A percentile compares a stretch with the other conserved stretches of the same genome.
Conservation (phyloP, 64 coral and sea anemone species). For the Exaiptasia diaphana region DNA sequence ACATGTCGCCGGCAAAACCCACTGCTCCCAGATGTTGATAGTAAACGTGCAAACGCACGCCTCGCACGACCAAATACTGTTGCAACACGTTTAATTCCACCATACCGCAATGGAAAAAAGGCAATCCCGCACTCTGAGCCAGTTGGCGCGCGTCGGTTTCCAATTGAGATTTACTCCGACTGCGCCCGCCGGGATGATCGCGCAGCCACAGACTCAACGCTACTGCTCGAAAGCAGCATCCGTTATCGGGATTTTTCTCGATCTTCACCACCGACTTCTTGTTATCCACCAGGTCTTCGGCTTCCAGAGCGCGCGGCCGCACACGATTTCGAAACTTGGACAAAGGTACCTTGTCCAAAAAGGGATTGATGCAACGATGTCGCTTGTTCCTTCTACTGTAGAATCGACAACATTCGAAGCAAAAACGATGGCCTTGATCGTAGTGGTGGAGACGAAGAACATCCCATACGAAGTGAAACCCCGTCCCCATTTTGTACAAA, state of each 20-base stretch:
- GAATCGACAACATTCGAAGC: too few species aligned
- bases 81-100: background rate
- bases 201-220: background rate
- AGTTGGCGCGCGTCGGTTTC: too few species aligned
- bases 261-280: slow-evolving; percentile 4
- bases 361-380: too few species aligned
- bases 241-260: slow-evolving; percentile 9
- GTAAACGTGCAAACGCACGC: background rate
- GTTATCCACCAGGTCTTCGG: background rate
- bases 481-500: too few species aligned
- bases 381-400: too few species aligned
- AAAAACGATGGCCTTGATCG: too few species aligned
- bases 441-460: too few species aligned
- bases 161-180: too few species aligned
- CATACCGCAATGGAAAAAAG: background rate
- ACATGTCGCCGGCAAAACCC: background rate
- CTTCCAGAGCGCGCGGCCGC: background rate
- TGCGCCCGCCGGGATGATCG: too few species aligned
- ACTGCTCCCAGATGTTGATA: background rate
- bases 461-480: too few species aligned
- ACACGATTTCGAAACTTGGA: too few species aligned
- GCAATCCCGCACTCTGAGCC: background rate
- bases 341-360: too few species aligned
- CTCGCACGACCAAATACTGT: background rate
- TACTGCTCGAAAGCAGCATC: background rate